phyloP scores from a whole-genome alignment of 2,888 invertebrate species.

The Agonopterix subpropinquella region DNA sequence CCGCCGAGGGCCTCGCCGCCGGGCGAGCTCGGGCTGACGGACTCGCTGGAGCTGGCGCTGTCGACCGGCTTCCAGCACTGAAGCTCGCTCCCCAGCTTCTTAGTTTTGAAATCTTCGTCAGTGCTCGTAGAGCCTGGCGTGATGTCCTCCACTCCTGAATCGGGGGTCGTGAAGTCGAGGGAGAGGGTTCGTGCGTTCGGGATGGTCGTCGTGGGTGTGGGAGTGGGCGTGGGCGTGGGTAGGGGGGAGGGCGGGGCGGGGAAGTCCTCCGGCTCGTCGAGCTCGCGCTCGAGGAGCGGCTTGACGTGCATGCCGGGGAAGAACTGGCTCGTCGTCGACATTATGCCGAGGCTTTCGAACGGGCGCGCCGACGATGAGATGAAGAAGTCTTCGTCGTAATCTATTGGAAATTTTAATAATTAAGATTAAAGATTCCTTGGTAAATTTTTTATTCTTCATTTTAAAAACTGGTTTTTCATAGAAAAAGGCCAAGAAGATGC shows the following conservation, averaged over 20 bases:
- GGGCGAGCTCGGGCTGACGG: conserved; percentile 61
- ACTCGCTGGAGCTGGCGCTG: conserved; percentile 61
- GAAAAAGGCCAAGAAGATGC: too few species aligned
- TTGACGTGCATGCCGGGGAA: conserved; percentile 78
- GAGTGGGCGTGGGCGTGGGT: conserved; percentile 18
- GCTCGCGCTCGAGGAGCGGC: conserved; percentile 32
- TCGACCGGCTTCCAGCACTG: conserved; percentile 45
- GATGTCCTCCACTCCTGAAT: conserved; percentile 78
- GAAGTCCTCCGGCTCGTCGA: conserved; percentile 34
- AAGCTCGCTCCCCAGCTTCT: conserved; percentile 33
- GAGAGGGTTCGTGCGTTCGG: conserved; percentile 42
- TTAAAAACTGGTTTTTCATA: too few species aligned
- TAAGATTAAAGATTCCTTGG: too few species aligned
- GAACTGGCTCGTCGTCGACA: conserved; percentile 79
- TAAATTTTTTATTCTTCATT: too few species aligned
- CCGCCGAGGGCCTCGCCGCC: conserved; percentile 77
- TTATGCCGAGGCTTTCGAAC: conserved; percentile 78
- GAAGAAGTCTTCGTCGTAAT: conserved; percentile 81
- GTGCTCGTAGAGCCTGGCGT: conserved; percentile 63
- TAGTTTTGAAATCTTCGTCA: conserved; percentile 47
- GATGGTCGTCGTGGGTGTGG: conserved; percentile 22
- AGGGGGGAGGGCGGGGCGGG: conserved; percentile 36
- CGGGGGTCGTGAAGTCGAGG: conserved; percentile 74
- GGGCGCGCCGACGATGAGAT: conserved; percentile 83
- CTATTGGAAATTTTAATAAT: conserved; percentile 27